Evolutionary conservation across 1,140 invertebrate genomes (phyloP).

Genomic region (Drosophila triauraria): DNA sequence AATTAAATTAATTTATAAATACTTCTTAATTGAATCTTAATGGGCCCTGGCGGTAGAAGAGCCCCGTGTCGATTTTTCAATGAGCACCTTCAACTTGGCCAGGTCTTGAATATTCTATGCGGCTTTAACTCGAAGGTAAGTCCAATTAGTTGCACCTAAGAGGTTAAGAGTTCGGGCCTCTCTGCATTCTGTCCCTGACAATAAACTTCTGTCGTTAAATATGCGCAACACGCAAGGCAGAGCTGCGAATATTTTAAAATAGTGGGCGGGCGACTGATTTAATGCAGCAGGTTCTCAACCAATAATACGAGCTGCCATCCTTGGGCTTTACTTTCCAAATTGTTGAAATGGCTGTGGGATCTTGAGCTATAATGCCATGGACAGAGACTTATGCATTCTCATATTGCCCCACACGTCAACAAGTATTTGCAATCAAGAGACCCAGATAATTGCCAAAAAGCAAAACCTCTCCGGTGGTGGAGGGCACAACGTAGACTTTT

Average conservation of each 20-base stretch:
- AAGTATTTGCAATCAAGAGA: constrained; percentile 28
- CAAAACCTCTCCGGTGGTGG: constrained; percentile 33
- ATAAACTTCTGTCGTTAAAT: constrained; percentile 52
- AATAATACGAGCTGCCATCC: constrained; percentile 8
- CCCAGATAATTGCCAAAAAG: constrained; percentile 37
- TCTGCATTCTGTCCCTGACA: constrained; percentile 38
- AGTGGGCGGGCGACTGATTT: constrained; percentile 12
- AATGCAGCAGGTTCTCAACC: constrained; percentile 25
- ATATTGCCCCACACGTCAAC: constrained; percentile 10
- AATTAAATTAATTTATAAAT: constrained; percentile 74
- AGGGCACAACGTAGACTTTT: constrained; percentile 45
- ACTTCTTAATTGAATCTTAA: constrained; percentile 76
- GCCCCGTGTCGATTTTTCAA: constrained; percentile 42
- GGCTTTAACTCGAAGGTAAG: constrained; percentile 68
- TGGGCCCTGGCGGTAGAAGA: constrained; percentile 35
- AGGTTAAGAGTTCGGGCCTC: constrained; percentile 26
- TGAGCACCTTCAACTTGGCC: constrained; percentile 54
- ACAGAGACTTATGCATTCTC: constrained; percentile 11
- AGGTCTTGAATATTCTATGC: constrained; percentile 37
- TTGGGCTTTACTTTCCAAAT: constrained; percentile 52
- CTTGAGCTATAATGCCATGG: not conserved
- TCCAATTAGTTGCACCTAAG: constrained; percentile 57
- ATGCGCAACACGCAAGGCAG: constrained; percentile 68
- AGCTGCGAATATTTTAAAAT: constrained; percentile 7
- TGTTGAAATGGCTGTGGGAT: constrained; percentile 8